phyloP scores from a whole-genome alignment of 1,140 invertebrate species.

The Drosophila yakuba region DNA sequence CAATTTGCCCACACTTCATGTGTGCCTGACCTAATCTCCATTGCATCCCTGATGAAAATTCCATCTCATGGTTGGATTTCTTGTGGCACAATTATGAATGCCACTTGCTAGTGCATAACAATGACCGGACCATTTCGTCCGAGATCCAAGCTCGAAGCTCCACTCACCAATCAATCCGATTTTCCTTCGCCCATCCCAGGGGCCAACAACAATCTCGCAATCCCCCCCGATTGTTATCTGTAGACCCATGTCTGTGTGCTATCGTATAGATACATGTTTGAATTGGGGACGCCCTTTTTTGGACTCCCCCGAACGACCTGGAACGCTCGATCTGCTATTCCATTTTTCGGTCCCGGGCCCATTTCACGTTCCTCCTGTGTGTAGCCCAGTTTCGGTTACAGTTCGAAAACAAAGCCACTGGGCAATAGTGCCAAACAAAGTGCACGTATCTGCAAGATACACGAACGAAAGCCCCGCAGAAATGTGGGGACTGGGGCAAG shows the following conservation, averaged over 20 bases:
- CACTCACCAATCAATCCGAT: constrained; percentile 58
- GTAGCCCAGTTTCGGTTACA: constrained; percentile 52
- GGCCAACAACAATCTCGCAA: constrained; percentile 21
- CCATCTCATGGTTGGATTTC: constrained; percentile 28
- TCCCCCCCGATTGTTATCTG: constrained; percentile 17
- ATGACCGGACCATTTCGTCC: neutral
- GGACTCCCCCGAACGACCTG: constrained; percentile 47
- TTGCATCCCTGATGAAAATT: constrained; percentile 37
- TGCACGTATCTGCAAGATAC: constrained; percentile 74
- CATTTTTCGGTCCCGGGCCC: constrained; percentile 30
- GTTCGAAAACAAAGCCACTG: constrained; percentile 63
- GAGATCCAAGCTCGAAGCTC: constrained; percentile 9
- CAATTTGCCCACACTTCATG: constrained; percentile 47
- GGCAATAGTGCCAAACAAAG: constrained; percentile 55
- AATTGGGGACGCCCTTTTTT: constrained; percentile 50
- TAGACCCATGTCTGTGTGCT: constrained; percentile 18
- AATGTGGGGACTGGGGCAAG: neutral
- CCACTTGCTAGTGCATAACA: constrained; percentile 51
- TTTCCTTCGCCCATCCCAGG: constrained; percentile 32
- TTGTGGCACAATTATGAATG: constrained; percentile 55
- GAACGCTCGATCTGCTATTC: constrained; percentile 47
- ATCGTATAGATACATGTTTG: constrained; percentile 40
- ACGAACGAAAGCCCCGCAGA: constrained; percentile 35
- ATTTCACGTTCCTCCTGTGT: constrained; percentile 43
- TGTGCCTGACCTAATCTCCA: constrained; percentile 18